These are phyloP conservation scores for Tanytarsus gracilentus DNA, from an alignment of 2,888 invertebrate genomes.

Conservation along the genomic window DNA sequence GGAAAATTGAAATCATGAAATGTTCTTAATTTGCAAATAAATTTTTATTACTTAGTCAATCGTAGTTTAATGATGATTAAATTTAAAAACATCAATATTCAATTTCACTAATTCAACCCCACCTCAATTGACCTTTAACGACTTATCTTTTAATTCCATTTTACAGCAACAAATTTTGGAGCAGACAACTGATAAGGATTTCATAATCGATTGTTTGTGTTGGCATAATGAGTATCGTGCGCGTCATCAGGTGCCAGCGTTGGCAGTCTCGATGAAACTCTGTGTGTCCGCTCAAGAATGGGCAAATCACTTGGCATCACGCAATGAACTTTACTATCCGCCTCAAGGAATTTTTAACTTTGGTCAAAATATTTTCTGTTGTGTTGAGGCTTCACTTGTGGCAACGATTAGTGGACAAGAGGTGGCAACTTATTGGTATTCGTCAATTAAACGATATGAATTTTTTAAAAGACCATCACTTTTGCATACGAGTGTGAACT, in stretches of 20 bases:
- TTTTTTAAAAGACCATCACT: slow-evolving; percentile 64
- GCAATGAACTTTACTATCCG: slow-evolving; percentile 67
- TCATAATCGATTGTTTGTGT: slow-evolving; percentile 69
- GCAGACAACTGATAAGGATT: slow-evolving; percentile 60
- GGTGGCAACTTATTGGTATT: slow-evolving; percentile 74
- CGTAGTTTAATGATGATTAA: too few relatives aligned
- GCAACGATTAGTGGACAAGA: slow-evolving; percentile 56
- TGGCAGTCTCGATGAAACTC: slow-evolving; percentile 66
- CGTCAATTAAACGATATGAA: slow-evolving; percentile 64
- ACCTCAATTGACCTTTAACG: not conserved
- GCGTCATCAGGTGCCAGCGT: slow-evolving; percentile 61
- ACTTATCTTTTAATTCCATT: not conserved
- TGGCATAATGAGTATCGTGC: slow-evolving; percentile 78
- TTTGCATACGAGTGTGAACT: slow-evolving; percentile 67
- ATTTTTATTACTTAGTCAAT: too few relatives aligned
- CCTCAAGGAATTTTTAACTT: slow-evolving; percentile 49
- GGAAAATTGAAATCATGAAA: too few relatives aligned
- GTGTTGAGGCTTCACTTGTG: slow-evolving; percentile 41
- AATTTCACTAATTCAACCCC: too few relatives aligned
- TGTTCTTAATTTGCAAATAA: too few relatives aligned
- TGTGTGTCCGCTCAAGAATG: slow-evolving; percentile 76
- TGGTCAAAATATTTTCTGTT: slow-evolving; percentile 71
- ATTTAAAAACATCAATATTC: too few relatives aligned
- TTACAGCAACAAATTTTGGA: not conserved
- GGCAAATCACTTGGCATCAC: slow-evolving; percentile 79